Conservation (phyloP, 2,797 vertebrate genomes). For the Chiloscyllium punctatum region DNA sequence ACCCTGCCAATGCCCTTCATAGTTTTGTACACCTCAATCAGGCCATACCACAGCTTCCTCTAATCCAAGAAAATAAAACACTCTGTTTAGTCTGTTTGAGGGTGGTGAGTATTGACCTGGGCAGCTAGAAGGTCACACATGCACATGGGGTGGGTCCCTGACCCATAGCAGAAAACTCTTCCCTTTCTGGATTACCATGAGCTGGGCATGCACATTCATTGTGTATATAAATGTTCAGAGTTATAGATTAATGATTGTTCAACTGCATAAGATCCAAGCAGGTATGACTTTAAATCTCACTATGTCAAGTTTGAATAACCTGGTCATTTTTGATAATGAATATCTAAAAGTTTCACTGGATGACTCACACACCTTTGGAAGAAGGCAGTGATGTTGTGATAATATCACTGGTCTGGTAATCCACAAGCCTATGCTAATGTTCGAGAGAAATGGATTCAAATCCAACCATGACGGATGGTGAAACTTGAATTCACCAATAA, state of each 20-base stretch:
- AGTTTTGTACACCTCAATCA: too few species aligned
- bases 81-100: background rate
- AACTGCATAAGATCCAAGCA: background rate
- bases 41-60: background rate
- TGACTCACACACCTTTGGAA: background rate
- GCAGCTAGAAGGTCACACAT: background rate
- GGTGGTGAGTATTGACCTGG: background rate
- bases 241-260: background rate
- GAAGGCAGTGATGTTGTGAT: background rate
- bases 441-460: too few species aligned
- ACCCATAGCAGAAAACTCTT: background rate
- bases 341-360: background rate
- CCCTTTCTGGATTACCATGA: background rate
- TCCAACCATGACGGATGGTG: too few species aligned
- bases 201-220: background rate
- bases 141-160: background rate
- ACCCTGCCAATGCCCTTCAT: too few species aligned
- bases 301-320: background rate
- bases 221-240: background rate
- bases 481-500: too few species aligned
- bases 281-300: background rate
- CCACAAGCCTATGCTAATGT: too few species aligned
- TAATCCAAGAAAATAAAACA: background rate
- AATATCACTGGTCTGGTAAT: too few species aligned
- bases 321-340: background rate